Evolutionary conservation across 2,888 invertebrate species (phyloP).

Genomic region (Furcula furcula): DNA sequence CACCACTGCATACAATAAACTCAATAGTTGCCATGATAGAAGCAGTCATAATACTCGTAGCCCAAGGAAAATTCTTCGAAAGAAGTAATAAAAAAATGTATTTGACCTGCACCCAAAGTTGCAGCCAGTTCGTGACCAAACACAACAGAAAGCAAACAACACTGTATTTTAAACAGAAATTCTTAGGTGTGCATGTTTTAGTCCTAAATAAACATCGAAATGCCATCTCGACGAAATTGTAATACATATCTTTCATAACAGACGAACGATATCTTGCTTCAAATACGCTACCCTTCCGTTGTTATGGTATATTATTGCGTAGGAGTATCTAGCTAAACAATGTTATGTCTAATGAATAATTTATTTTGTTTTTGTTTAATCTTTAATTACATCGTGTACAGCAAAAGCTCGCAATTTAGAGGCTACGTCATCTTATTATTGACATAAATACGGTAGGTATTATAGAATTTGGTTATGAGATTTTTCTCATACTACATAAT

Average conservation of each 20-base stretch:
- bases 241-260: constrained; percentile 17
- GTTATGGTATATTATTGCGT: constrained; percentile 2
- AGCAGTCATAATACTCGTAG: constrained; percentile 9
- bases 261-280: constrained; percentile 15
- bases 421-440: no score
- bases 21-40: no score
- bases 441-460: no score
- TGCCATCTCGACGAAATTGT: constrained; percentile 22
- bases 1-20: no score
- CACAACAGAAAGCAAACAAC: constrained; percentile 25
- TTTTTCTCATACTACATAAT: no score
- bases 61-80: constrained; percentile 27
- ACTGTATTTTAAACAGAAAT: constrained; percentile 24
- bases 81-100: constrained; percentile 16
- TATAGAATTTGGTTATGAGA: no score
- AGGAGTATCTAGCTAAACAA: neutral
- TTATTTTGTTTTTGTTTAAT: no score
- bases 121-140: constrained; percentile 26
- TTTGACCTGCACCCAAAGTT: constrained; percentile 24
- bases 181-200: constrained; percentile 30
- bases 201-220: constrained; percentile 35
- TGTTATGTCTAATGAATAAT: no score
- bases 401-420: no score
- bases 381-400: no score
- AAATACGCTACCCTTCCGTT: constrained; percentile 14